phyloP scores from a whole-genome alignment of 2,797 vertebrate genomes.

The Hippocampus kuda region DNA sequence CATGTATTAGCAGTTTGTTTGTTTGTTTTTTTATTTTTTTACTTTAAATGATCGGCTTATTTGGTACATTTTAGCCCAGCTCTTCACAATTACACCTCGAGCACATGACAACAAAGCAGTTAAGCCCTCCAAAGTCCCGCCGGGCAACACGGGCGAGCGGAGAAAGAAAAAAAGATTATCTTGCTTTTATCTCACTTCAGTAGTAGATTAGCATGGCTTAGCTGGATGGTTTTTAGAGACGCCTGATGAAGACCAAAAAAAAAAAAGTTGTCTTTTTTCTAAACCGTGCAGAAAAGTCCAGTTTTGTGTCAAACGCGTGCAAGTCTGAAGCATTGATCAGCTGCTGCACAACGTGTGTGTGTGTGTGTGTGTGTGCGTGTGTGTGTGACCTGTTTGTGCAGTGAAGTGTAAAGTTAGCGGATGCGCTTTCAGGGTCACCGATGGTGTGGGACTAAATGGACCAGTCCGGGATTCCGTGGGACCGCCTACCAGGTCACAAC shows the following conservation, averaged over 20 bases:
- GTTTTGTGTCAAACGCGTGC: constrained; percentile 41
- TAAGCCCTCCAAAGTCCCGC: background rate
- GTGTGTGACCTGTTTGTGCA: constrained; percentile 64
- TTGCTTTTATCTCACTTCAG: constrained; percentile 1
- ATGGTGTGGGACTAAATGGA: constrained; percentile 58
- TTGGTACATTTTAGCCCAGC: background rate
- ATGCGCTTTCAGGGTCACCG: constrained; percentile 65
- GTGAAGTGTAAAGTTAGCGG: constrained; percentile 62
- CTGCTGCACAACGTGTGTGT: constrained; percentile 20
- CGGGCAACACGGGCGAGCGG: background rate
- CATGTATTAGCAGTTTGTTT: background rate
- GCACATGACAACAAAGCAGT: background rate
- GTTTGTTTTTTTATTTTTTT: too few relatives aligned
- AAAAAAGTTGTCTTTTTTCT: background rate
- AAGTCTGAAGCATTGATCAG: constrained; percentile 51
- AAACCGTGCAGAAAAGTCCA: background rate
- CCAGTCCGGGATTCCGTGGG: constrained; percentile 37
- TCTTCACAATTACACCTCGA: background rate
- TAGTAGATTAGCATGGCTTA: background rate
- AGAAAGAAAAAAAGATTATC: background rate
- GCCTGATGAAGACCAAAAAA: background rate
- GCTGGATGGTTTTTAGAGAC: background rate
- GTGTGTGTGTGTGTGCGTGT: constrained; percentile 21
- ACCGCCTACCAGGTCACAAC: background rate
- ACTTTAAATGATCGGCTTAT: background rate